Evolutionary conservation across 2,888 invertebrate species (phyloP), one percentile per base, ranked within the genome.

Genomic region (Atrina japonica): DNA sequence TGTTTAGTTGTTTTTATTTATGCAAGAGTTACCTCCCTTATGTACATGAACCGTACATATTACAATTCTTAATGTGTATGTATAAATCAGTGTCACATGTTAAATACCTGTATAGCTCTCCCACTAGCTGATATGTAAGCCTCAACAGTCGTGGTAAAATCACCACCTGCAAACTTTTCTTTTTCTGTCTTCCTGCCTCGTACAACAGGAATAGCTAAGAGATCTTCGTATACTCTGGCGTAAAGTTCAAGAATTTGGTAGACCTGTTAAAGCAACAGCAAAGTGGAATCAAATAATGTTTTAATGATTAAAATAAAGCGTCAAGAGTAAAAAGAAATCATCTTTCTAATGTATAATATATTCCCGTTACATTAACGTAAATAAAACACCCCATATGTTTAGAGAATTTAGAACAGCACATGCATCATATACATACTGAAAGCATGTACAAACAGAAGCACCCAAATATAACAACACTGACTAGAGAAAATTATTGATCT

Each of bases 101-200:
- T 41, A 49, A 11, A 29, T 80, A 94, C 94, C 92, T 96, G 98
- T 84, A 99, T 96, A 0, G 95, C 98, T 50, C 98, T 93, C 0
- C 99, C 99, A 83, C 96, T 97, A 3, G 97, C 96, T 0, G 97
- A 94, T 45, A 99, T 94, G 89, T 95, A 99, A 0, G 96, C 98
- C 91, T 99, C 99, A 5, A 98, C 96, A 0, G 99, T 99, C 7
- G 97, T 96, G 6, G 99, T 99, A 89, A 96, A 99, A 91, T 97
- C 96, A 3, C 96, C 97, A 25, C 99, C 99, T 1, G 99, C 99
- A 91, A 99, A 99, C 91, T 99, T 98, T 91, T 99, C 99, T 91
- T 99, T 99, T 91, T 98, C 97, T 0, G 98, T 98, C 93, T 99
- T 99, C 18, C 95, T 94, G 9, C 90, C 90, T 63, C 88, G 76